Conservation (phyloP, 2,888 invertebrate species). For the Tortricodes alternella region DNA sequence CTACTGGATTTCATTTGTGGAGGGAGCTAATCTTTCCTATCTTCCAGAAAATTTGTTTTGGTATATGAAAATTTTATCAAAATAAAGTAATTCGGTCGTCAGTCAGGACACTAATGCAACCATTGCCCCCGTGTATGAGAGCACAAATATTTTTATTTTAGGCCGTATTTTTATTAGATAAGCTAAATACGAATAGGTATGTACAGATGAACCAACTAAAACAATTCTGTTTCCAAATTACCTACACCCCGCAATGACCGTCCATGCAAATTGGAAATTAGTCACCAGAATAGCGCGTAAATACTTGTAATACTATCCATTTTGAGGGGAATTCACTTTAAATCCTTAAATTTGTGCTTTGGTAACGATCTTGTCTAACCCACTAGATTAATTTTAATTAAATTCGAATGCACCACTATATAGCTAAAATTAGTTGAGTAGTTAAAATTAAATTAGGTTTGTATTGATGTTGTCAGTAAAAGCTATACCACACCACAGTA, state of each 20-base stretch:
- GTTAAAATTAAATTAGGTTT: too few relatives aligned
- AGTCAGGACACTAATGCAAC: too few relatives aligned
- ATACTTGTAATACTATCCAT: neutral
- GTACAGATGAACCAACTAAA: neutral
- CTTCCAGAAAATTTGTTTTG: too few relatives aligned
- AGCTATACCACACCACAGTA: too few relatives aligned
- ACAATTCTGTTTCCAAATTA: neutral
- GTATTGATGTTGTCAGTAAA: too few relatives aligned
- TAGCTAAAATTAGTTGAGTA: neutral
- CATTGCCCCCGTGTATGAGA: too few relatives aligned
- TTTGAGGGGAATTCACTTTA: neutral
- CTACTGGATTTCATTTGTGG: too few relatives aligned
- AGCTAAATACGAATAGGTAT: neutral
- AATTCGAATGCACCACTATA: neutral
- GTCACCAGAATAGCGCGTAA: neutral
- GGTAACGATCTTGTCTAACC: neutral
- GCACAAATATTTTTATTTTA: too few relatives aligned
- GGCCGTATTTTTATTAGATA: too few relatives aligned
- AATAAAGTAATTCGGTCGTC: too few relatives aligned
- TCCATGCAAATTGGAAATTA: slow-evolving; percentile 6
- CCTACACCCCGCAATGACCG: neutral
- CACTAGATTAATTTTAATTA: slow-evolving; percentile 1
- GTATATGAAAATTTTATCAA: too few relatives aligned
- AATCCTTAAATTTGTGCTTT: neutral
- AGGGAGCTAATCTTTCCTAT: too few relatives aligned